A percentile compares a stretch with the other conserved stretches of the same genome.
Evolutionary conservation across 92 coral and sea anemone species (phyloP).

Genomic region (Phenganax stokvisi): DNA sequence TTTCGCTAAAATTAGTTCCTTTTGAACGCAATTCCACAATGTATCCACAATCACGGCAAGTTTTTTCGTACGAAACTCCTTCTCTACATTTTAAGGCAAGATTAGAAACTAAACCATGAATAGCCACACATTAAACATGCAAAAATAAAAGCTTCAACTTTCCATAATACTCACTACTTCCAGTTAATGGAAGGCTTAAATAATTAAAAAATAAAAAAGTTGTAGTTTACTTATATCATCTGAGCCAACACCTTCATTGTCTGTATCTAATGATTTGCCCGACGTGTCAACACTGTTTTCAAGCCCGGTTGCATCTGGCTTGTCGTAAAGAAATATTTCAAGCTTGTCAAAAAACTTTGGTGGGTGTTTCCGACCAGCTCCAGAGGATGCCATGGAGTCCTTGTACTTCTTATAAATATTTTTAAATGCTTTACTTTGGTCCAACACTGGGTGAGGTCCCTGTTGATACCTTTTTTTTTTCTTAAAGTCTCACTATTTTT

Average conservation of each 20-base stretch:
- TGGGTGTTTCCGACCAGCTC: constrained; percentile 19
- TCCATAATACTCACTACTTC: neutral
- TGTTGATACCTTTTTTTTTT: neutral
- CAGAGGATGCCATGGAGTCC: constrained; percentile 26
- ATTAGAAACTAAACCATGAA: neutral
- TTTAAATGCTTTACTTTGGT: constrained; percentile 28
- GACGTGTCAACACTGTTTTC: constrained; percentile 25
- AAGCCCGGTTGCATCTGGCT: constrained; percentile 39
- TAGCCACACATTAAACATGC: neutral
- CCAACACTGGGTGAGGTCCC: constrained; percentile 31
- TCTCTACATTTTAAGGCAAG: constrained; percentile 37
- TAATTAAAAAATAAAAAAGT: neutral
- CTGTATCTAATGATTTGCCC: neutral
- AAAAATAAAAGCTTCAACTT: neutral
- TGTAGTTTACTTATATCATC: constrained; percentile 16
- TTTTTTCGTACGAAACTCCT: constrained; percentile 28
- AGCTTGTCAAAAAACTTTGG: constrained; percentile 37
- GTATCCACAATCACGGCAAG: constrained; percentile 35
- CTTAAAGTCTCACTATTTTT: constrained; percentile 2
- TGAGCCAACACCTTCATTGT: constrained; percentile 20
- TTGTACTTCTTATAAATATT: constrained; percentile 35
- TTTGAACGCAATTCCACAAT: constrained; percentile 26
- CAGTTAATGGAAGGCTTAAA: neutral
- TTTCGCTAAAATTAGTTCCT: constrained; percentile 24
- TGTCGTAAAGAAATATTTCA: constrained; percentile 39